Conservation (phyloP, 2,797 vertebrate species). For the Varecia variegata region DNA sequence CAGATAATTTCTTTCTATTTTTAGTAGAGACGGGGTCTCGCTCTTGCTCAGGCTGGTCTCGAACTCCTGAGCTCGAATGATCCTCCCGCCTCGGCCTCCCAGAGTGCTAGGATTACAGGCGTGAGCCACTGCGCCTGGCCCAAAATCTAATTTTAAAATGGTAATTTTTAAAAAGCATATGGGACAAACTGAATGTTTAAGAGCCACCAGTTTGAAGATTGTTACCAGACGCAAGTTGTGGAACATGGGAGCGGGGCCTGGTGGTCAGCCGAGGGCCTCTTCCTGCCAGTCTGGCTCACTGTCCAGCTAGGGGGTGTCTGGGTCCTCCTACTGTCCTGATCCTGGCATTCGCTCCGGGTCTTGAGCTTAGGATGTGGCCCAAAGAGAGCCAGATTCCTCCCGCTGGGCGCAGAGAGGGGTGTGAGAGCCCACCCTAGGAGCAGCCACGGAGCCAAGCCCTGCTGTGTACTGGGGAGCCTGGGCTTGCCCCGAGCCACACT, state of each 20-base stretch:
- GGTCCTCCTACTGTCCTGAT: not conserved
- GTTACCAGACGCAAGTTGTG: not conserved
- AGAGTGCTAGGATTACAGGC: not conserved
- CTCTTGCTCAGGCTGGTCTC: not conserved
- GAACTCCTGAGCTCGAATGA: not conserved
- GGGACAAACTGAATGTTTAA: not conserved
- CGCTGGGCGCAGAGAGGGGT: not conserved
- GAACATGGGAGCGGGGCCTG: not conserved
- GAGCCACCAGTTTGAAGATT: not conserved
- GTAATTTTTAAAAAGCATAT: not conserved
- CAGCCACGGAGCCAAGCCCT: not conserved
- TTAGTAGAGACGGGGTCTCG: not conserved
- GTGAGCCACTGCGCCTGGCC: not conserved
- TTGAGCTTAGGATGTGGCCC: not conserved
- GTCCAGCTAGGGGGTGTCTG: not conserved
- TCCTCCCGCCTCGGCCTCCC: not conserved
- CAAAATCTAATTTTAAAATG: slow-evolving; percentile 10
- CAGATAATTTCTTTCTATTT: too few species aligned
- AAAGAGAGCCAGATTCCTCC: not conserved
- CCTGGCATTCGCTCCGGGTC: not conserved
- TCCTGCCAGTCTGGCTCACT: not conserved
- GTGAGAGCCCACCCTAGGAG: not conserved
- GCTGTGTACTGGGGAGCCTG: not conserved
- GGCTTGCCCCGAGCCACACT: not conserved
- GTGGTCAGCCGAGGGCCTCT: not conserved